phyloP scores from a whole-genome alignment of 2,113 vertebrate species.

The Varanus salvator region DNA sequence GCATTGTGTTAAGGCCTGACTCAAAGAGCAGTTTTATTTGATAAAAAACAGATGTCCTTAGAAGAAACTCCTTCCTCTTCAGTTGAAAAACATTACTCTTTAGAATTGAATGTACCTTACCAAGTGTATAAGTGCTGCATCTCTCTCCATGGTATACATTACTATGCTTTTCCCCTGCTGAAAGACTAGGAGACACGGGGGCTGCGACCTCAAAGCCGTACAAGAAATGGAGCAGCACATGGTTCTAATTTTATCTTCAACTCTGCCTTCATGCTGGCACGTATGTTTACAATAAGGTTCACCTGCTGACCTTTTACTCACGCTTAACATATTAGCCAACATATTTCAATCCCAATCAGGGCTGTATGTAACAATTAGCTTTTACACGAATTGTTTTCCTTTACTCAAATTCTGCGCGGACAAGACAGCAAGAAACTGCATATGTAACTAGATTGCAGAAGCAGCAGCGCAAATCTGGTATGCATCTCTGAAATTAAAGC shows the following conservation, averaged over 20 bases:
- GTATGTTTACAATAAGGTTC: constrained; percentile 75
- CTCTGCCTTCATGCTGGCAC: constrained; percentile 74
- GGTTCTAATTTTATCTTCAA: constrained; percentile 76
- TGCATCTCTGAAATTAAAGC: neutral
- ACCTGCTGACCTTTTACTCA: constrained; percentile 75
- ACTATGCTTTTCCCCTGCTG: constrained; percentile 68
- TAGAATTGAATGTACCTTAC: constrained; percentile 71
- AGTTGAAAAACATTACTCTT: constrained; percentile 75
- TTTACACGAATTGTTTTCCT: constrained; percentile 68
- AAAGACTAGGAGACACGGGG: constrained; percentile 64
- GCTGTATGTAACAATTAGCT: constrained; percentile 55
- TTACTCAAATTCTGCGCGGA: constrained; percentile 52
- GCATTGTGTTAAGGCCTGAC: constrained; percentile 73
- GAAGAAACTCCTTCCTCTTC: constrained; percentile 66
- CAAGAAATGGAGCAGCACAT: constrained; percentile 74
- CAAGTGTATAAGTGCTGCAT: constrained; percentile 75
- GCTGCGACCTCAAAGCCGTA: constrained; percentile 65
- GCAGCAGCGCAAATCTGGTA: constrained; percentile 5
- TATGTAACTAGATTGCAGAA: constrained; percentile 52
- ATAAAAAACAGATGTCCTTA: constrained; percentile 78
- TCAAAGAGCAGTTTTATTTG: constrained; percentile 72
- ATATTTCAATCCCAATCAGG: constrained; percentile 67
- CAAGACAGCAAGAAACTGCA: constrained; percentile 5
- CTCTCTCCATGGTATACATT: constrained; percentile 67
- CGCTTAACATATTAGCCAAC: constrained; percentile 72